Evolutionary conservation across 2,113 vertebrate species (phyloP).

Genomic region (Pygoscelis antarcticus): DNA sequence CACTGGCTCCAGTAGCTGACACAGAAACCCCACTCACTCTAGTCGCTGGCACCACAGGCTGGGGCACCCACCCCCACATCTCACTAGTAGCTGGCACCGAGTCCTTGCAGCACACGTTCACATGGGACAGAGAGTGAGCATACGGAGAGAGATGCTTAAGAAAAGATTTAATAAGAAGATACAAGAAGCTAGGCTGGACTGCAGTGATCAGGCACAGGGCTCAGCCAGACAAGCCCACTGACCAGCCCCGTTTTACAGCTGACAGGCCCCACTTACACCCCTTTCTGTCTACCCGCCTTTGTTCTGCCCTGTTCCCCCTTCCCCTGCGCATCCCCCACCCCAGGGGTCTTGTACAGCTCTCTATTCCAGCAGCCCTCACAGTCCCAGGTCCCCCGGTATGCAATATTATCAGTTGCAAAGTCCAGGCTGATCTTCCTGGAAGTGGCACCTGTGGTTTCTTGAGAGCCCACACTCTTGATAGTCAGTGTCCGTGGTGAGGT

Average conservation of each 20-base stretch:
- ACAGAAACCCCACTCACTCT: background rate
- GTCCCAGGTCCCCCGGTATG: no score
- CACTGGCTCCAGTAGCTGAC: background rate
- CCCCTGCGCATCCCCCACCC: background rate
- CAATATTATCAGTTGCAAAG: background rate
- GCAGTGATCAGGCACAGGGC: background rate
- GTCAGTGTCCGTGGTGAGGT: background rate
- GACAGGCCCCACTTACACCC: no score
- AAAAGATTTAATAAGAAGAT: background rate
- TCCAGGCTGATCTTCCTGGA: background rate
- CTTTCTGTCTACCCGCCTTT: background rate
- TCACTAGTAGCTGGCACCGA: background rate
- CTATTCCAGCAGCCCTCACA: background rate
- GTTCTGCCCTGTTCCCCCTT: background rate
- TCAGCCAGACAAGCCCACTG: no score
- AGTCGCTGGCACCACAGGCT: background rate
- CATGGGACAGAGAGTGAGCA: background rate
- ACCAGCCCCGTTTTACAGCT: background rate
- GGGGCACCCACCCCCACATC: fast-evolving
- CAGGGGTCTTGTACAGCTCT: background rate
- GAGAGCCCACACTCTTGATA: no score
- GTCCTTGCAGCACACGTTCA: background rate
- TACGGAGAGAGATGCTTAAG: background rate
- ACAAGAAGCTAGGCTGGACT: background rate
- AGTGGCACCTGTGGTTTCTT: background rate